A percentile compares a stretch with the other conserved stretches of the same genome.
These are phyloP conservation scores for Riparia riparia DNA, from an alignment of 2,113 vertebrate genomes.

Conservation along the genomic window DNA sequence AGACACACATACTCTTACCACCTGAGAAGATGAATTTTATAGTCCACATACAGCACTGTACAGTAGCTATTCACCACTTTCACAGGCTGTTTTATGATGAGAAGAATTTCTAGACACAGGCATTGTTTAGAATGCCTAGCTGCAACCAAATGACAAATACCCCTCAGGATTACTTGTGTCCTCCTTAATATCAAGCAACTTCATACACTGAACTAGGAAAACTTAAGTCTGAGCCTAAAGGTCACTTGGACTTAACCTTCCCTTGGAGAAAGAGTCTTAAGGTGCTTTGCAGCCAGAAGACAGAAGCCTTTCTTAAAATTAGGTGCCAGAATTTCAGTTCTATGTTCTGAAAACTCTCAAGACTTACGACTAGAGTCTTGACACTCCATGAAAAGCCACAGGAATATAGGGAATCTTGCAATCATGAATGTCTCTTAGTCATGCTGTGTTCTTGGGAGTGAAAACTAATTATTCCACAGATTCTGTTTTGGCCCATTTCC, in stretches of 20 bases:
- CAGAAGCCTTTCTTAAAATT: not conserved
- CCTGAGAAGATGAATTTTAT: not conserved
- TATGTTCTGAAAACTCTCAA: not conserved
- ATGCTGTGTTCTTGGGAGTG: not conserved
- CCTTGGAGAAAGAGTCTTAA: not conserved
- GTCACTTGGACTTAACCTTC: not conserved
- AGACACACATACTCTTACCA: not conserved
- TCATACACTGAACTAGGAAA: not conserved
- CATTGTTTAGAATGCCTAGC: not conserved
- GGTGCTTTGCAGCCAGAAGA: not conserved
- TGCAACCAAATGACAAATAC: not conserved
- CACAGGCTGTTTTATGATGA: not conserved
- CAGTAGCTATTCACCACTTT: not conserved
- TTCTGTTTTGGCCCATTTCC: not conserved
- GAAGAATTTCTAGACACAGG: not conserved
- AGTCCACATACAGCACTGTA: not conserved
- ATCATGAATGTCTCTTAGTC: not conserved
- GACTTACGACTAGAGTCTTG: not conserved
- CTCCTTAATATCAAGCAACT: not conserved
- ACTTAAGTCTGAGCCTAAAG: not conserved
- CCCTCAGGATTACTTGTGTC: accelerated
- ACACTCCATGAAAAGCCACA: not conserved
- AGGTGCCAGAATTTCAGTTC: not conserved
- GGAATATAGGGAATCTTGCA: not conserved
- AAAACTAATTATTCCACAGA: conserved; percentile 3